These are phyloP conservation scores for Psylliodes chrysocephalus DNA, from an alignment of 2,888 invertebrate species.

Conservation along the genomic window DNA sequence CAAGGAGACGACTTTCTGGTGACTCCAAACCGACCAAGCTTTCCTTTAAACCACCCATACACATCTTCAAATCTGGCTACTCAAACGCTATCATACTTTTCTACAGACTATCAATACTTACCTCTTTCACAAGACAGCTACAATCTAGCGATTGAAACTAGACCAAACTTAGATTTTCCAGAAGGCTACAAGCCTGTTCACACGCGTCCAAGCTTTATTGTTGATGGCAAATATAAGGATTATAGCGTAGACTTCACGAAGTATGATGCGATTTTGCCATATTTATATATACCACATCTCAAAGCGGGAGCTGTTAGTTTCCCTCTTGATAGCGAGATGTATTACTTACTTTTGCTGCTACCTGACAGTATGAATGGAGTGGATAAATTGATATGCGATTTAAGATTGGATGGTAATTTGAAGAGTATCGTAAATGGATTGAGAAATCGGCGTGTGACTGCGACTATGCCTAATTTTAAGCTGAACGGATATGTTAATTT, in stretches of 20 bases:
- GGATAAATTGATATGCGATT: constrained; percentile 72
- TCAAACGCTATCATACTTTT: too few relatives aligned
- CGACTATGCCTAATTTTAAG: constrained; percentile 83
- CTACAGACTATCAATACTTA: too few relatives aligned
- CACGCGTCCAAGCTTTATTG: constrained; percentile 58
- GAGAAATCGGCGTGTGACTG: constrained; percentile 77
- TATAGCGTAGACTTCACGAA: constrained; percentile 74
- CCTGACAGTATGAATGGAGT: constrained; percentile 72
- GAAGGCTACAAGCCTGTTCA: too few relatives aligned
- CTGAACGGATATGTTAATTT: constrained; percentile 82
- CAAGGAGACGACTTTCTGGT: too few relatives aligned
- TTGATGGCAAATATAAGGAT: constrained; percentile 65
- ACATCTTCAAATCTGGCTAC: too few relatives aligned
- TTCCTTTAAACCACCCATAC: too few relatives aligned
- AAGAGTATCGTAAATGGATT: constrained; percentile 76
- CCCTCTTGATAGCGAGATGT: constrained; percentile 82
- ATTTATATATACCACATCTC: constrained; percentile 77
- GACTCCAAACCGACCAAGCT: too few relatives aligned
- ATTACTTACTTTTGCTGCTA: constrained; percentile 79
- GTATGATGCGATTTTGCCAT: constrained; percentile 82
- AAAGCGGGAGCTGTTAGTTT: constrained; percentile 79
- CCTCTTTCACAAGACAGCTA: too few relatives aligned
- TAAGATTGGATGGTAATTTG: constrained; percentile 72
- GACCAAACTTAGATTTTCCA: too few relatives aligned
- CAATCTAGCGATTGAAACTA: too few relatives aligned